These are phyloP conservation scores for Hipposideros larvatus DNA, from an alignment of 2,797 vertebrate genomes.

Conservation along the genomic window DNA sequence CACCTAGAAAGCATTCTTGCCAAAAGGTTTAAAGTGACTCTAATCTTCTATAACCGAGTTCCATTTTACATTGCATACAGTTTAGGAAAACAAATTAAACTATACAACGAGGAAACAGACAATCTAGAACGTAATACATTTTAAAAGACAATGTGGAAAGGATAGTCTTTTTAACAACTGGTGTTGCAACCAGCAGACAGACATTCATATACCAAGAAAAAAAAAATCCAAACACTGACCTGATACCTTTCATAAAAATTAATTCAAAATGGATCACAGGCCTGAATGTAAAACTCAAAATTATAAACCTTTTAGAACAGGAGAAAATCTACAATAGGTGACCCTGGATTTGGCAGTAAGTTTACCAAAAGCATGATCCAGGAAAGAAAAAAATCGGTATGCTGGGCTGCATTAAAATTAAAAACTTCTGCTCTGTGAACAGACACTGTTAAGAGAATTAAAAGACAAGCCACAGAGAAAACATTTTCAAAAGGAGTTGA, in stretches of 20 bases:
- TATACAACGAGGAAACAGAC: background rate
- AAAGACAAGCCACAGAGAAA: background rate
- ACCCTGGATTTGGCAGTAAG: background rate
- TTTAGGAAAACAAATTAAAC: slow-evolving; percentile 32
- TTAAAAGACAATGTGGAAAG: background rate
- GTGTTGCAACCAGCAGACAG: background rate
- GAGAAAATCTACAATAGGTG: background rate
- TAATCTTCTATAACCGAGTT: background rate
- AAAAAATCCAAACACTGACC: background rate
- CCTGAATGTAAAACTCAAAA: background rate
- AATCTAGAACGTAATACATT: background rate
- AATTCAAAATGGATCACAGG: background rate
- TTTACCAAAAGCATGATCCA: slow-evolving; percentile 2
- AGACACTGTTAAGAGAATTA: background rate
- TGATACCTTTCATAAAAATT: background rate
- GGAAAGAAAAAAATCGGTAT: background rate
- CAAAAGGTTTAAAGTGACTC: background rate
- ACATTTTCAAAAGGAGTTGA: background rate
- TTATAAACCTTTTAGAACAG: background rate
- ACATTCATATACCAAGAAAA: background rate
- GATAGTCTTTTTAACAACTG: background rate
- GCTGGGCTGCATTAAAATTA: background rate
- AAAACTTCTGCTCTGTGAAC: background rate
- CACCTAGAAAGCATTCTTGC: background rate
- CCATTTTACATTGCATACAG: background rate